These are phyloP conservation scores for Allophyes oxyacanthae DNA, from an alignment of 2,888 invertebrate genomes.

Conservation along the genomic window DNA sequence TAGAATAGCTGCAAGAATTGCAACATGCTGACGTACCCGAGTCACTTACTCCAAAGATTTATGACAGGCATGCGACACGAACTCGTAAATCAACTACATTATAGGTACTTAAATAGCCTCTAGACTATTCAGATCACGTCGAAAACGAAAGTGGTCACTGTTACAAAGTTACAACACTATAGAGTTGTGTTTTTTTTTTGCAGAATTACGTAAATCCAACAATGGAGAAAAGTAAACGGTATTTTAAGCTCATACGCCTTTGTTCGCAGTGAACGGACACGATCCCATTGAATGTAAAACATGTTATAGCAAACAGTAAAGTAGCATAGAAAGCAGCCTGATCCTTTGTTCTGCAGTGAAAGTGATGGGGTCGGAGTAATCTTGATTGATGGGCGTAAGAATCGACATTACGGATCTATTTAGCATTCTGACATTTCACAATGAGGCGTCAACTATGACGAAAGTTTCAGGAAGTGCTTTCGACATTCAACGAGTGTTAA, in stretches of 20 bases:
- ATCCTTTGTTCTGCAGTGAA: slow-evolving; percentile 81
- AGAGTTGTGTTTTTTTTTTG: slow-evolving; percentile 7
- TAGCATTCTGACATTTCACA: slow-evolving; percentile 62
- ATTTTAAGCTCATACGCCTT: slow-evolving; percentile 27
- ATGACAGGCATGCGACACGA: slow-evolving; percentile 17
- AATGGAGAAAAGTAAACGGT: slow-evolving; percentile 58
- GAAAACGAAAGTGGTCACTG: slow-evolving; percentile 48
- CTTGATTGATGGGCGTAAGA: slow-evolving; percentile 69
- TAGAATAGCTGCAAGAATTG: slow-evolving; percentile 41
- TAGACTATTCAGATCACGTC: slow-evolving; percentile 27
- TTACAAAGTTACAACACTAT: slow-evolving; percentile 39
- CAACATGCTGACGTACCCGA: slow-evolving; percentile 35
- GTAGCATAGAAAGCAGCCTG: slow-evolving; percentile 72
- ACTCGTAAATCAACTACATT: slow-evolving; percentile 17
- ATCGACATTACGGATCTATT: slow-evolving; percentile 62
- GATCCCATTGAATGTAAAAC: slow-evolving; percentile 74
- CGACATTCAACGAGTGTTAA: slow-evolving; percentile 8
- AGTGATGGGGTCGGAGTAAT: slow-evolving; percentile 67
- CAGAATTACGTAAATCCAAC: slow-evolving; percentile 55
- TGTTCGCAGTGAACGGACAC: slow-evolving; percentile 48
- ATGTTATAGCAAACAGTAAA: slow-evolving; percentile 50
- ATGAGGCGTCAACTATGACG: slow-evolving; percentile 49
- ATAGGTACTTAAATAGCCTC: slow-evolving; percentile 18
- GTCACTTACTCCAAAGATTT: slow-evolving; percentile 31
- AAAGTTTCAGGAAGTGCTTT: slow-evolving; percentile 34